These are phyloP conservation scores for Siniperca obscura DNA, from an alignment of 2,797 vertebrate species.

Conservation along the genomic window DNA sequence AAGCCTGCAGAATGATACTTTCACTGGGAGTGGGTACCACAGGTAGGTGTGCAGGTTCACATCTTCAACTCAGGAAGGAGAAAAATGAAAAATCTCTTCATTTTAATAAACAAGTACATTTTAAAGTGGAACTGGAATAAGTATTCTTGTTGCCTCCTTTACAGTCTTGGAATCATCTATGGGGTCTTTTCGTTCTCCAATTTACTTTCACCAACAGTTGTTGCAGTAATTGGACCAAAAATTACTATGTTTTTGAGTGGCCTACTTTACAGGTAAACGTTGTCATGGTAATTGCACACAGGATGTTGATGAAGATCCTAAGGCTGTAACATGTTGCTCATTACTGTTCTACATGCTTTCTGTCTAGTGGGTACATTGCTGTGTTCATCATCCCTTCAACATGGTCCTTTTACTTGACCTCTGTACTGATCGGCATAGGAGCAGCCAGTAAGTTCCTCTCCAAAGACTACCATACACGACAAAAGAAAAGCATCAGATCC, in stretches of 20 bases:
- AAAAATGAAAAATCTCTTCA: neutral
- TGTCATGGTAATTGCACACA: neutral
- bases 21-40: slow-evolving; percentile 87
- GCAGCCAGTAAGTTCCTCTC: slow-evolving; percentile 84
- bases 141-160: neutral
- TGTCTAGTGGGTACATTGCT: slow-evolving; percentile 84
- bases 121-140: neutral
- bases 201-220: slow-evolving; percentile 82
- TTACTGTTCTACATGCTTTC: slow-evolving; percentile 7
- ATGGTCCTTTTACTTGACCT: slow-evolving; percentile 88
- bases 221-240: slow-evolving; percentile 82
- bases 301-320: neutral
- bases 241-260: slow-evolving; percentile 86
- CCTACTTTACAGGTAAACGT: slow-evolving; percentile 86
- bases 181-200: slow-evolving; percentile 88
- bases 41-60: slow-evolving; percentile 73
- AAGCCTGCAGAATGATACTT: slow-evolving; percentile 82
- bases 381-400: slow-evolving; percentile 84
- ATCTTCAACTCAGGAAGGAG: neutral
- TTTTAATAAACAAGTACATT: neutral
- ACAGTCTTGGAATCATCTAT: slow-evolving; percentile 90
- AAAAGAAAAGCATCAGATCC: no score
- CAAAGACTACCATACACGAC: no score
- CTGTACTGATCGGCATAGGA: slow-evolving; percentile 84
- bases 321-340: slow-evolving; percentile 5